Conservation (phyloP, 1,140 invertebrate species). For the Leptinotarsa texana region DNA sequence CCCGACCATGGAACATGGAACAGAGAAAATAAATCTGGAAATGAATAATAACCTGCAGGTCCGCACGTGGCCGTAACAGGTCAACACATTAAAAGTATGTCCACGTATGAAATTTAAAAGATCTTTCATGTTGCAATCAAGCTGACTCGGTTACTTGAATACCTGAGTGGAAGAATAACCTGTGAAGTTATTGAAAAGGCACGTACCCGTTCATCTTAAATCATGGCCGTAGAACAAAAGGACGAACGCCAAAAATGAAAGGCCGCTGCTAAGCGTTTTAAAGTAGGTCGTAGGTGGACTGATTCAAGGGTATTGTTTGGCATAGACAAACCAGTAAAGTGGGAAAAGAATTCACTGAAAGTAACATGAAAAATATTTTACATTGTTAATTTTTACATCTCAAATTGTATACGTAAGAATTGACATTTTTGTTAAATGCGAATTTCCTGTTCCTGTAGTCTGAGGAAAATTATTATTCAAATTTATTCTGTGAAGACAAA, state of each 20-base stretch:
- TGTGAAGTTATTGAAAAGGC: slow-evolving; percentile 46
- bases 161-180: slow-evolving; percentile 41
- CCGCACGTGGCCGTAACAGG: slow-evolving; percentile 6
- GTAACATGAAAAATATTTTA: too few species aligned
- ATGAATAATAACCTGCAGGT: neutral
- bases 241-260: neutral
- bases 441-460: too few species aligned
- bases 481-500: too few species aligned
- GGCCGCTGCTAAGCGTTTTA: neutral
- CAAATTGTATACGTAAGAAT: too few species aligned
- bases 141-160: slow-evolving; percentile 42
- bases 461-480: too few species aligned
- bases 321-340: too few species aligned
- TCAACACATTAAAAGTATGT: slow-evolving; percentile 32
- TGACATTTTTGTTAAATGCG: too few species aligned
- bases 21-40: neutral
- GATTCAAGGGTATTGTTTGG: neutral
- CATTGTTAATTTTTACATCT: too few species aligned
- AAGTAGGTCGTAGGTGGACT: neutral
- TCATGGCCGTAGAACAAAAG: slow-evolving; percentile 36
- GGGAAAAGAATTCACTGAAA: too few species aligned
- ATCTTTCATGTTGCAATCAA: slow-evolving; percentile 43
- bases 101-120: slow-evolving; percentile 46
- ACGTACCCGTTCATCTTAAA: slow-evolving; percentile 42
- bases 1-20: too few species aligned